These are phyloP conservation scores for Heliconius melpomene DNA, from an alignment of 1,140 invertebrate species.

Conservation along the genomic window DNA sequence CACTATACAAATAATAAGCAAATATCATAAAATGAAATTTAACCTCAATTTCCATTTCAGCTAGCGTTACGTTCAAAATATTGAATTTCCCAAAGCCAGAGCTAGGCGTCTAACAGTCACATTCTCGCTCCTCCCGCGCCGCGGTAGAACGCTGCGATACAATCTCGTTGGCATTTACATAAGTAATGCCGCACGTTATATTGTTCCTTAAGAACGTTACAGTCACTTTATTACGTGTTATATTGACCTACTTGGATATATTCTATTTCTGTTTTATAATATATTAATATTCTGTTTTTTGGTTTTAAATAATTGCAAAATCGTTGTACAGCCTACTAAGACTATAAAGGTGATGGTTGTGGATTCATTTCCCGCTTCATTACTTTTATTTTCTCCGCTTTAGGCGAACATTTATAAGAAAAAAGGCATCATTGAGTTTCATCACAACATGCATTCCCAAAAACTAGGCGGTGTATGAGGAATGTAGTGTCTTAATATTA, in stretches of 20 bases:
- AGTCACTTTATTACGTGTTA: slow-evolving; percentile 7
- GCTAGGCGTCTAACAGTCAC: neutral
- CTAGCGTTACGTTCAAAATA: neutral
- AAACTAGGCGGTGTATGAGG: no score
- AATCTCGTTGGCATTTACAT: slow-evolving; percentile 21
- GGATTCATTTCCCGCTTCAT: no score
- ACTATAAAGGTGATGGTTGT: no score
- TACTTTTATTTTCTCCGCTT: no score
- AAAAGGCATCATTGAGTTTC: no score
- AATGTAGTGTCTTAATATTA: no score
- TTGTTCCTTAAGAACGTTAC: slow-evolving; percentile 11
- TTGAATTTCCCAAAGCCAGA: neutral
- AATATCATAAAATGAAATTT: neutral
- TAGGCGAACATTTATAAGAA: no score
- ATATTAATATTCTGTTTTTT: no score
- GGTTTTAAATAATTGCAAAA: no score
- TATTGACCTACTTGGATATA: neutral
- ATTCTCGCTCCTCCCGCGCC: neutral
- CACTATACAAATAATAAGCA: neutral
- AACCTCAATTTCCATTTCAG: neutral
- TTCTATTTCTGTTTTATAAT: neutral
- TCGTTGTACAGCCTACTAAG: no score
- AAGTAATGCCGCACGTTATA: slow-evolving; percentile 22
- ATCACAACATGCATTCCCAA: no score
- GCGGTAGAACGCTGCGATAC: slow-evolving; percentile 1